phyloP scores from a whole-genome alignment of 2,888 invertebrate genomes.

The Dyspetes luteomarginatus region DNA sequence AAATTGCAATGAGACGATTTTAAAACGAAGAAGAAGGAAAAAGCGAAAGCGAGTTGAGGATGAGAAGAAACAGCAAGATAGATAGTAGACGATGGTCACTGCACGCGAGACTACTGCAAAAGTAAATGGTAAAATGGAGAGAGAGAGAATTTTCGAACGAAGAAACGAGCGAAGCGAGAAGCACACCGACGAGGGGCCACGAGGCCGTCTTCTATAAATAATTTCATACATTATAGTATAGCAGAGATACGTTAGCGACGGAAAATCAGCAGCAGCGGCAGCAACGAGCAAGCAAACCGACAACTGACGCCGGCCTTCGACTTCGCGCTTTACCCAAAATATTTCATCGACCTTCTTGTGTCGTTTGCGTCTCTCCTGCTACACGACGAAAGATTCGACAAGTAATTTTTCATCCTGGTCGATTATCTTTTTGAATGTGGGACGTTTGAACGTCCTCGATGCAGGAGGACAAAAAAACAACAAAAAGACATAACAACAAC shows the following conservation, averaged over 20 bases:
- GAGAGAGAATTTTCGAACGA: slow-evolving; percentile 52
- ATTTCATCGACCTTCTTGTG: slow-evolving; percentile 61
- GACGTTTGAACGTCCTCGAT: slow-evolving; percentile 8
- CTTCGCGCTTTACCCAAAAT: slow-evolving; percentile 65
- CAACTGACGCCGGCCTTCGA: slow-evolving; percentile 64
- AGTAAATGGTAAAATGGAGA: slow-evolving; percentile 67
- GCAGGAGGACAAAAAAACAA: slow-evolving; percentile 4
- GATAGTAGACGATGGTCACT: slow-evolving; percentile 71
- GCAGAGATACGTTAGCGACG: slow-evolving; percentile 32
- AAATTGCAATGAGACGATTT: background rate
- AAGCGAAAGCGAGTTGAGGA: background rate
- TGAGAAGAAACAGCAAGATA: slow-evolving; percentile 58
- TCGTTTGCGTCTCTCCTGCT: background rate
- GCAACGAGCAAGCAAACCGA: slow-evolving; percentile 53
- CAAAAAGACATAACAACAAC: too few relatives aligned
- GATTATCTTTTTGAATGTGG: slow-evolving; percentile 46
- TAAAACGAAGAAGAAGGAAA: slow-evolving; percentile 5
- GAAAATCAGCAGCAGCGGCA: slow-evolving; percentile 49
- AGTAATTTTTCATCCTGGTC: slow-evolving; percentile 32
- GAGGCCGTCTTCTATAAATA: slow-evolving; percentile 79
- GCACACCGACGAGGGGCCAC: slow-evolving; percentile 58
- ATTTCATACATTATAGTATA: slow-evolving; percentile 72
- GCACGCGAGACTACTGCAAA: slow-evolving; percentile 76
- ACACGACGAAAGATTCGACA: slow-evolving; percentile 4
- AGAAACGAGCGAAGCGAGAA: slow-evolving; percentile 55